phyloP scores from a whole-genome alignment of 2,888 invertebrate genomes.

The Oxycera nigricornis region DNA sequence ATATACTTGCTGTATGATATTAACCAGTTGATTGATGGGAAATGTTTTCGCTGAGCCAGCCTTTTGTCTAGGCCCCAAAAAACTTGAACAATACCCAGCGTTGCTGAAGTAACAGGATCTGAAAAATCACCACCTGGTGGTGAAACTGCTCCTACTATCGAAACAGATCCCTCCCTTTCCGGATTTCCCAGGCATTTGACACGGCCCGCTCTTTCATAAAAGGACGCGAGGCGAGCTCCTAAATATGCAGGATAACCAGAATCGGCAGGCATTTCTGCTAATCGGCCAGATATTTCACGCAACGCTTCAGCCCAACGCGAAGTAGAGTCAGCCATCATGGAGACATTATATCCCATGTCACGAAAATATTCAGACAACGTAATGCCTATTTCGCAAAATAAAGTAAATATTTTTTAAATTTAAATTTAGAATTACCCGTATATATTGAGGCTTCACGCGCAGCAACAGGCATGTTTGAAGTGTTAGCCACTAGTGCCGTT shows the following conservation, averaged over 20 bases:
- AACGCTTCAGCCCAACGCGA: constrained; percentile 99
- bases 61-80: constrained; percentile 99
- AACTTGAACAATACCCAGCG: constrained; percentile 98
- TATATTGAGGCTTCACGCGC: constrained; percentile 99
- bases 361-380: constrained; percentile 99
- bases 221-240: constrained; percentile 96
- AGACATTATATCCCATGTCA: constrained; percentile 99
- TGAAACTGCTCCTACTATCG: constrained; percentile 99
- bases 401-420: background rate
- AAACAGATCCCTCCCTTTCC: constrained; percentile 97
- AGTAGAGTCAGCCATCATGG: constrained; percentile 99
- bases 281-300: constrained; percentile 98
- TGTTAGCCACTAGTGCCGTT: constrained; percentile 98
- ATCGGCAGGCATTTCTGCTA: constrained; percentile 99
- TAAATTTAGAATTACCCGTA: constrained; percentile 70
- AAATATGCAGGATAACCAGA: constrained; percentile 99
- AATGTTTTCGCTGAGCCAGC: constrained; percentile 98
- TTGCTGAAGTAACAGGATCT: constrained; percentile 99
- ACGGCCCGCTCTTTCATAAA: constrained; percentile 99
- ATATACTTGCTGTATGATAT: constrained; percentile 99
- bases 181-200: constrained; percentile 98
- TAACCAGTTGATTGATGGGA: constrained; percentile 99
- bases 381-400: too few species aligned
- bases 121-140: constrained; percentile 99
- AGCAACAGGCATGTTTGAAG: constrained; percentile 99